Base-by-base conservation (phyloP, 2,113 vertebrate species). In the Pollimyrus isidori region DNA sequence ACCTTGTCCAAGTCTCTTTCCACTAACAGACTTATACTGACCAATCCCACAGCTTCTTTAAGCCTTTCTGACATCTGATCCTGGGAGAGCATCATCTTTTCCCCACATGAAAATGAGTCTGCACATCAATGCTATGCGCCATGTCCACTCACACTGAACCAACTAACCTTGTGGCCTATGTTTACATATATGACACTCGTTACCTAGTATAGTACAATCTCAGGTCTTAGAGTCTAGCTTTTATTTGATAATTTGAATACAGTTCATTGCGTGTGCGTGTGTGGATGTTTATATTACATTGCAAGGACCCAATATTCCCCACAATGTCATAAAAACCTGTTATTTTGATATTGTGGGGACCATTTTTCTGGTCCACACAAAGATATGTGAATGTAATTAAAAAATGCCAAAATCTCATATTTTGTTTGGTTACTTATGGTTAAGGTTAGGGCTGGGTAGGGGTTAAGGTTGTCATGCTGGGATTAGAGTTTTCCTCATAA, bases 1-100 rank as follows among this genome's bases (percentile, higher is more conserved):
- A 89, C 90, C 91, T 86, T 90, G 90, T 91, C 48, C 93, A 94
- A 91, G 91, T 87, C 86, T n/a, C 39, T 42, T 48, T 50, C 58
- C 84, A 49, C 52, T n/a, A 4, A 88, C 82, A 88, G 85, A 76
- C 82, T 87, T 46, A 46, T n/a, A 56, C 69, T 92, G 90, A 92
- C 90, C 89, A 89, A 91, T 90, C 85, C 88, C 46, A 88, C 73
- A 83, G 53, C 80, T 93, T 92, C 90, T 88, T 87, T 86, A 85
- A 91, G 84, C 50, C 90, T 89, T 83, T 91, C 88, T 89, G 58
- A 86, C 35, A 88, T 69, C 89, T 83, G 89, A 56, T 46, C 50
- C 56, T 69, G 42, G n/a, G 30, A 88, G 76, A 26, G 48, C 65
- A 46, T 48, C 46, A 21, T 83, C 26, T 56, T 62, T 26, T 23